phyloP scores from a whole-genome alignment of 2,797 vertebrate species.

The Simalia tracyae region DNA sequence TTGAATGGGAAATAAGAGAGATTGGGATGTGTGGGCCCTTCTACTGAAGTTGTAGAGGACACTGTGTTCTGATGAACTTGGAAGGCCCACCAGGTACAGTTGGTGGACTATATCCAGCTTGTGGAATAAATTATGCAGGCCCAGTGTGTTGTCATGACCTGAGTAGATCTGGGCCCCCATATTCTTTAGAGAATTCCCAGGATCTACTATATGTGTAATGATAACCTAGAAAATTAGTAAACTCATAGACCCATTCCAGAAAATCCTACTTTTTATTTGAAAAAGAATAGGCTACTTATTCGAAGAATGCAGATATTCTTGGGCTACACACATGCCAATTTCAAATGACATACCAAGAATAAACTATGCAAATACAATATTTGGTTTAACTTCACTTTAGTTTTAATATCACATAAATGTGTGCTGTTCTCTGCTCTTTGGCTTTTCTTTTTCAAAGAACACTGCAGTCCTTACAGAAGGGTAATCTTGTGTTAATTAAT shows the following conservation, averaged over 20 bases:
- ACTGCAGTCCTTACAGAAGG: too few relatives aligned
- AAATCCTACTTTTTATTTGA: neutral
- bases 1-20: too few relatives aligned
- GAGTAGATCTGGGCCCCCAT: neutral
- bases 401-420: neutral
- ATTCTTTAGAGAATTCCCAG: neutral
- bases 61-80: too few relatives aligned
- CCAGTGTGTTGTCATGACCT: neutral
- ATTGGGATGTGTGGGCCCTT: too few relatives aligned
- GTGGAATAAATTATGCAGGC: too few relatives aligned
- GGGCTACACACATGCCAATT: neutral
- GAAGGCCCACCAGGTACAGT: too few relatives aligned
- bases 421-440: neutral
- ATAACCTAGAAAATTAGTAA: neutral
- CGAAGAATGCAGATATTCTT: neutral
- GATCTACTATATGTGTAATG: neutral
- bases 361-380: neutral
- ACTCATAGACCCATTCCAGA: neutral
- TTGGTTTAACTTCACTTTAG: neutral
- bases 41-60: too few relatives aligned
- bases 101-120: too few relatives aligned
- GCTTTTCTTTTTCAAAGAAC: too few relatives aligned
- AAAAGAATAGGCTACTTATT: neutral
- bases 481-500: too few relatives aligned
- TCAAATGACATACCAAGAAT: neutral